Base-by-base conservation (phyloP, 2,888 invertebrate species). In the Chaitophorus viminalis region DNA sequence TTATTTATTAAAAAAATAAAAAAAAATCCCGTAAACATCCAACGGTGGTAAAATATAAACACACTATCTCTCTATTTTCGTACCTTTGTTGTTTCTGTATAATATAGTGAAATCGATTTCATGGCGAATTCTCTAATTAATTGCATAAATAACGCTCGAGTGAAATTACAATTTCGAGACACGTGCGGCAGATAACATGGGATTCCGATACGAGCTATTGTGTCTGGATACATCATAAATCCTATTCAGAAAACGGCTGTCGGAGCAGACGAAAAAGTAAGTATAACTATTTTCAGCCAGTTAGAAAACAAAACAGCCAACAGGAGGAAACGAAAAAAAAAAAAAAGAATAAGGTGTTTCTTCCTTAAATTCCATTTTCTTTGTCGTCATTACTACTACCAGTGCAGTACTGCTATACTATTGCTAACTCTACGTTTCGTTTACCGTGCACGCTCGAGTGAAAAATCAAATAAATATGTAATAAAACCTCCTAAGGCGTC, bases 401-500 rank as follows among this genome's bases (percentile, higher is more conserved):
- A 8, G 0, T 39, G 25, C 5, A 39, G 5, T 39, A 11, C 39
- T 39, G 39, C 39, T 39, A n/a, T n/a, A 8, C 39, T 39, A 0
- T 0, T 39, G 39, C 1, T 65, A 77, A 85, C 70, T 85, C 54
- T 52, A 70, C 33, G 70, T 85, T 78, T 85, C 77, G 84, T 77
- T 85, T 78, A 78, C 70, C 33, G 77, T 78, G 68, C 77, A 85
- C 21, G 85, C 70, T 77, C 70, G 46, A 85, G 70, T 70, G 85
- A 79, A 86, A 86, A 79, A 86, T 79, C 86, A 86, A 78, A 86
- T 86, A 86, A 86, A 72, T 79, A 72, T 72, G 78, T 29, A 70
- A 70, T 54, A 79, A 76, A 78, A 78, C 68, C 18, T 29, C 86
- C 54, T 14, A 29, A 78, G 54, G 70, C 78, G 31, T 54, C 70